phyloP scores from a whole-genome alignment of 2,797 vertebrate genomes.

The Distichodus sexfasciatus region DNA sequence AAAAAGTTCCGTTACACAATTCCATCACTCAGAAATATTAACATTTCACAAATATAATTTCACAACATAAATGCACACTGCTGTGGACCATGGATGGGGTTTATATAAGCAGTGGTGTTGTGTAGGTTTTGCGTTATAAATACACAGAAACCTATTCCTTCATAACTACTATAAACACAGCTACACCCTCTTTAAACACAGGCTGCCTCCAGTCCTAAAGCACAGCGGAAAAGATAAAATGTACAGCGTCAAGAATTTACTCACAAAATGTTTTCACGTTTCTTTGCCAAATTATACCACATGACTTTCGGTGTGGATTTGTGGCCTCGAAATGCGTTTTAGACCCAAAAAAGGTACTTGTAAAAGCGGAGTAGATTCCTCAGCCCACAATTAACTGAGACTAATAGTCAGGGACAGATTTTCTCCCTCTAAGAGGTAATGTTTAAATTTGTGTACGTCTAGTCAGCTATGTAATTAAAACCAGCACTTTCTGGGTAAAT shows the following conservation, averaged over 20 bases:
- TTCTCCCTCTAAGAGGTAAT: slow-evolving; percentile 56
- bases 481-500: slow-evolving; percentile 57
- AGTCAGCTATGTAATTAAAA: slow-evolving; percentile 63
- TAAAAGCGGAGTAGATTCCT: slow-evolving; percentile 66
- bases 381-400: slow-evolving; percentile 66
- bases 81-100: no score
- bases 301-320: slow-evolving; percentile 28
- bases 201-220: slow-evolving; percentile 20
- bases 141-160: no score
- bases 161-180: slow-evolving; percentile 71
- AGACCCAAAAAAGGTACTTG: slow-evolving; percentile 59
- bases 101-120: no score
- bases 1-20: no score
- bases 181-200: slow-evolving; percentile 71
- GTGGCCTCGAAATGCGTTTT: slow-evolving; percentile 48
- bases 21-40: no score
- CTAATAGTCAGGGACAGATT: slow-evolving; percentile 62
- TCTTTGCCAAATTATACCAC: slow-evolving; percentile 58
- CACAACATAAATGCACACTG: no score
- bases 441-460: slow-evolving; percentile 57
- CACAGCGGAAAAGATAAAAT: not conserved
- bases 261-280: no score
- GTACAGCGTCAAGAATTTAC: not conserved
- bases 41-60: no score
- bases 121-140: no score